Conservation (phyloP, 2,888 invertebrate species). For the Branchipolynoe longqiensis region DNA sequence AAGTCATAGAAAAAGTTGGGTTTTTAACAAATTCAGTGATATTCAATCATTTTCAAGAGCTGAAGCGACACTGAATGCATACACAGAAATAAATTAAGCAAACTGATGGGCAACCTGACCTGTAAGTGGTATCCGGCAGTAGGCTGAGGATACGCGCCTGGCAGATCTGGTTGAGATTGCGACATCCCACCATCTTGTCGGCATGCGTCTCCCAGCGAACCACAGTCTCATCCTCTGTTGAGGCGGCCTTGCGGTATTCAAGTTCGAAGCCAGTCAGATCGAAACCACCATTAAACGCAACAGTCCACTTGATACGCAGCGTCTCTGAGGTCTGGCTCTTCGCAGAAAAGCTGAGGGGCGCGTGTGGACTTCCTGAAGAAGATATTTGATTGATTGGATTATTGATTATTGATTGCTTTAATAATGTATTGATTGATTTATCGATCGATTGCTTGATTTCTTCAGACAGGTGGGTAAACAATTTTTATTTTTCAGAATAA, state of each 20-base stretch:
- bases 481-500: too few relatives aligned
- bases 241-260: background rate
- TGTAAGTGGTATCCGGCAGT: background rate
- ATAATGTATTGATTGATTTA: too few relatives aligned
- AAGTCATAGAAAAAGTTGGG: too few relatives aligned
- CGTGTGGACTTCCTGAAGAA: constrained; percentile 17
- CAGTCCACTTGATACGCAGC: background rate
- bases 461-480: too few relatives aligned
- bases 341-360: background rate
- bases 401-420: too few relatives aligned
- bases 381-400: too few relatives aligned
- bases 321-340: constrained; percentile 13
- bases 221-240: too few relatives aligned
- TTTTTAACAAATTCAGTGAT: too few relatives aligned
- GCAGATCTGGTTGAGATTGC: background rate
- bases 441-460: too few relatives aligned
- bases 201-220: background rate
- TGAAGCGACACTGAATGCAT: too few relatives aligned
- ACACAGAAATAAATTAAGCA: background rate
- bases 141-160: background rate
- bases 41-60: too few relatives aligned
- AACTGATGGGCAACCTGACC: background rate
- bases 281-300: background rate
- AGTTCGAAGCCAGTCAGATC: background rate
- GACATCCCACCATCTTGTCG: background rate